phyloP scores from a whole-genome alignment of 2,888 invertebrate genomes.

The Ectemnius lituratus region DNA sequence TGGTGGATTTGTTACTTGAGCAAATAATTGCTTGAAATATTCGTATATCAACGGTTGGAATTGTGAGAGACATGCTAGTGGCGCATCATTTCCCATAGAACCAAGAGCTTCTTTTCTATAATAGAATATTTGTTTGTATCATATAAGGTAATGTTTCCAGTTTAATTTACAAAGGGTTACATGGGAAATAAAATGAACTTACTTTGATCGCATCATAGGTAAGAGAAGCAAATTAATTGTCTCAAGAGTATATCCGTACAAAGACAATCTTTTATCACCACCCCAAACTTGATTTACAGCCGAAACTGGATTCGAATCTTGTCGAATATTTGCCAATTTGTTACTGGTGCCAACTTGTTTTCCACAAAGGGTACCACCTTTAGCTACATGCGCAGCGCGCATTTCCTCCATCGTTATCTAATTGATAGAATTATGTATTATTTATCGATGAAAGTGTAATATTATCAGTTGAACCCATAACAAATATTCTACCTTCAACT shows the following conservation, averaged over 20 bases:
- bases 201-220: conserved; percentile 98
- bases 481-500: too few species aligned
- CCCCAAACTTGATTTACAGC: conserved; percentile 78
- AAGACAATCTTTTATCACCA: conserved; percentile 90
- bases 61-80: conserved; percentile 96
- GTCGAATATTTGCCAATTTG: conserved; percentile 64
- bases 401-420: conserved; percentile 91
- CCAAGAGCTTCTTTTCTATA: conserved; percentile 97
- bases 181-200: conserved; percentile 68
- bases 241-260: conserved; percentile 97
- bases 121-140: background rate
- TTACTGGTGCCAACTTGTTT: conserved; percentile 65
- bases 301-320: conserved; percentile 67
- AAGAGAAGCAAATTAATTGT: conserved; percentile 95
- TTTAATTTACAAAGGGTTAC: background rate
- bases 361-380: conserved; percentile 67
- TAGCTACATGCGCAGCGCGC: conserved; percentile 82
- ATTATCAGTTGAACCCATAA: too few species aligned
- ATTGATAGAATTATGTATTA: background rate
- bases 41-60: conserved; percentile 97
- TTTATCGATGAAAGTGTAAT: too few species aligned
- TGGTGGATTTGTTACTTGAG: conserved; percentile 99
- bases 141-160: background rate
- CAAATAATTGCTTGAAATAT: conserved; percentile 99
- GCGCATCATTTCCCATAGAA: conserved; percentile 99